Base-by-base conservation (phyloP, 2,797 vertebrate species). In the Knipowitschia caucasica region DNA sequence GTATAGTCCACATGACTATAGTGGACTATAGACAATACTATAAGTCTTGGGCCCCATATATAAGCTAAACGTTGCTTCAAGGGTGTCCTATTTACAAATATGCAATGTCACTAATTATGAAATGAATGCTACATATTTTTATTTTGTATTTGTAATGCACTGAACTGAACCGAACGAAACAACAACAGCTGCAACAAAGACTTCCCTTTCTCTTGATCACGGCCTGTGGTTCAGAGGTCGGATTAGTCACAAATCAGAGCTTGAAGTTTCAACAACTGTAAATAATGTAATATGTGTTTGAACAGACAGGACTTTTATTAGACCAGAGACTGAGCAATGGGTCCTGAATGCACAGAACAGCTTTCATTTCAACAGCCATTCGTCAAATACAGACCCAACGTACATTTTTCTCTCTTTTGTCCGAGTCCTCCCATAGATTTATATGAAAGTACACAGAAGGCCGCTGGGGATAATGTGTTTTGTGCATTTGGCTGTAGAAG, bases 121-220 rank as follows among this genome's bases (percentile, higher is more conserved):
- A n/a, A n/a, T n/a, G n/a, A n/a, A n/a, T n/a, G n/a, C n/a, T n/a
- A n/a, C n/a, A n/a, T n/a, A n/a, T n/a, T n/a, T n/a, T n/a, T n/a
- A n/a, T n/a, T n/a, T n/a, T n/a, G n/a, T n/a, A n/a, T n/a, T n/a
- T n/a, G n/a, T n/a, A n/a, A n/a, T n/a, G n/a, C n/a, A n/a, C n/a
- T n/a, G n/a, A n/a, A n/a, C n/a, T n/a, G n/a, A n/a, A n/a, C 66
- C 71, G 79, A 83, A 80, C 78, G 71, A 69, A 84, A 81, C 78
- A 65, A 77, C 77, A 71, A 71, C 59, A 67, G 59, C 66, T 58
- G 54, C 34, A 82, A n/a, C 60, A 73, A 70, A 83, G 70, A 62
- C 55, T 54, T 59, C 71, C 63, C 67, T 75, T 67, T 67, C 67
- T 20, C 10, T 3, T 9, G 4, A 26, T 24, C 59, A 26, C 67